Percentiles rank a stretch among this genome's conserved stretches.
Conservation (phyloP, 37 sponge, comb jelly and placozoan genomes). For the Haliclona indistincta region DNA sequence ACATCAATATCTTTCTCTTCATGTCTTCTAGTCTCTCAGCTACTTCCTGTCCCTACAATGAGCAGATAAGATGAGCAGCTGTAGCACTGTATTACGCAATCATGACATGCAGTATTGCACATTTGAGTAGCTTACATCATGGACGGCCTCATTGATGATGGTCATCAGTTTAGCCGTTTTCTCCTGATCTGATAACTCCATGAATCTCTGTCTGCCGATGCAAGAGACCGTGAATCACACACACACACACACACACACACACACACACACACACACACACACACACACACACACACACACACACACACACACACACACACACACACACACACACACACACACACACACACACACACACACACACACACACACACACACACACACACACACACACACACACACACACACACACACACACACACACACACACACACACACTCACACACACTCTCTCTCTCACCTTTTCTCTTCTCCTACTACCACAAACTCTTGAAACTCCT, state of each 20-base stretch:
- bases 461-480: constrained; percentile 31
- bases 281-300: no score
- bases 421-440: no score
- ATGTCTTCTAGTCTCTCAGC: constrained; percentile 16
- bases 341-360: no score
- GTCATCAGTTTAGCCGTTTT: constrained; percentile 25
- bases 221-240: no score
- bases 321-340: no score
- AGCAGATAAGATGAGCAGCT: background rate
- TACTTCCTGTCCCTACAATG: constrained; percentile 22
- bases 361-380: no score
- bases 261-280: no score
- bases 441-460: constrained; percentile 2
- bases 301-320: no score
- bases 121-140: constrained; percentile 21
- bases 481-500: constrained; percentile 46
- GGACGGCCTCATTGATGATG: constrained; percentile 14
- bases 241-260: no score
- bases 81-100: background rate
- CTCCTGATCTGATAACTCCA: constrained; percentile 31
- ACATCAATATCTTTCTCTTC: constrained; percentile 51
- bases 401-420: no score
- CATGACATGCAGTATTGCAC: background rate
- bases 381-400: no score
- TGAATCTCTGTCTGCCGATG: constrained; percentile 34